Base-by-base conservation (phyloP, 1,140 invertebrate species). In the Acromyrmex heyeri region DNA sequence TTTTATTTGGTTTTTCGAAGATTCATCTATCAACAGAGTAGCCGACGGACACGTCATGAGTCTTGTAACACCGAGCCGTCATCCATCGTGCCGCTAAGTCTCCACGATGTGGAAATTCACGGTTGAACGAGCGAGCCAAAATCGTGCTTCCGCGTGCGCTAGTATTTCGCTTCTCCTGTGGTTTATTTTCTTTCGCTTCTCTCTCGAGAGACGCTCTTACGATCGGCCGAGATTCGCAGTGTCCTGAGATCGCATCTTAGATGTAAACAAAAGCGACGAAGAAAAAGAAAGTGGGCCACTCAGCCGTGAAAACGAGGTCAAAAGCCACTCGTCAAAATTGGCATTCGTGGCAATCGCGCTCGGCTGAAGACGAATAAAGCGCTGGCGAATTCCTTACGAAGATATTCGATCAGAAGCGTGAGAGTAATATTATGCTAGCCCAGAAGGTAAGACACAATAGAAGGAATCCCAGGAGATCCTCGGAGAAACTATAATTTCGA, bases 181-280 rank as follows among this genome's bases (percentile, higher is more conserved):
- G n/a, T 69, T 79, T 67, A 79, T 79, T 38, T 38, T 67, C 48
- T 30, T 10, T 79, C 48, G 44, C 30, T 50, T 65, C 44, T 53
- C 24, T 18, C 27, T 44, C 34, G 44, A 8, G 61, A 7, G 14
- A 44, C 27, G 76, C 18, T 48, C 4, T 65, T 34, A 18, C 30
- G 30, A 24, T 38, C 27, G 76, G 24, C 44, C 61, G 76, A 55
- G 48, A 79, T 79, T 79, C 48, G 14, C 18, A 24, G 16, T 67
- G 48, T 30, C 30, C 30, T 62, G 21, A 34, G 62, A 59, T 30
- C 30, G 48, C 30, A 55, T 69, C 48, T 30, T 30, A 30, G 27
- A 57, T 67, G 77, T 79, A 79, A 79, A 79, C 77, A 79, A 79
- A 79, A 79, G 77, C 62, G 48, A 79, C 27, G 61, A 34, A 53